Base-by-base conservation (phyloP, 2,797 vertebrate species). In the Anableps anableps region DNA sequence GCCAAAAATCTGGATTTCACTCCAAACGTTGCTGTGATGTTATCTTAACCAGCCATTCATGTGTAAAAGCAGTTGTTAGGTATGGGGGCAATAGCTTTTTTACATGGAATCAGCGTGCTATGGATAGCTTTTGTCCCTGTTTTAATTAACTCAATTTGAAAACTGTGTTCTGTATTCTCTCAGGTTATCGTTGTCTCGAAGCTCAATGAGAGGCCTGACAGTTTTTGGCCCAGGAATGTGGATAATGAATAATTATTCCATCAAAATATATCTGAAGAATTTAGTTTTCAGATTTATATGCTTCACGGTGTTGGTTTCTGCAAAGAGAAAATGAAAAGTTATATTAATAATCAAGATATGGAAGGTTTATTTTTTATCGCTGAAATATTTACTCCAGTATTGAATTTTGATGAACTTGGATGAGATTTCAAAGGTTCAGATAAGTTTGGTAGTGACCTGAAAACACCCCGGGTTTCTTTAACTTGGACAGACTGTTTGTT, bases 401-500 rank as follows among this genome's bases (percentile, higher is more conserved):
- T 41, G 23, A 14, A 26, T 71, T 43, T 41, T 68, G 21, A 68
- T 70, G 23, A 45, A 43, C 38, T 6, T 2, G 10, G 10, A 26
- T 70, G 16, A n/a, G 41, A 26, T 71, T 45, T n/a, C 16, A 70
- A 70, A 43, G 66, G 66, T 26, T 43, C 0, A 71, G 45, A 71
- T 43, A 45, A 45, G 68, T 43, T 70, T 29, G 21, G 23, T 29
- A 4, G n/a, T 60, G n/a, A 71, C 2, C 26, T 71, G 38, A n/a
- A 43, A 71, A 29, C 26, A 29, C 2, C 85, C 68, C 73, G 55
- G 14, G n/a, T 71, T 78, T 81, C 38, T 83, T 55, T 51, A 83
- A 76, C 76, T 45, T 50, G 72, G 77, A 81, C 80, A 84, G 77
- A 77, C 53, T 87, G 76, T 90, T 89, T 88, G 81, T 79, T 83